These are phyloP conservation scores for Argyrosomus japonicus DNA, from an alignment of 2,113 vertebrate species.

Conservation along the genomic window DNA sequence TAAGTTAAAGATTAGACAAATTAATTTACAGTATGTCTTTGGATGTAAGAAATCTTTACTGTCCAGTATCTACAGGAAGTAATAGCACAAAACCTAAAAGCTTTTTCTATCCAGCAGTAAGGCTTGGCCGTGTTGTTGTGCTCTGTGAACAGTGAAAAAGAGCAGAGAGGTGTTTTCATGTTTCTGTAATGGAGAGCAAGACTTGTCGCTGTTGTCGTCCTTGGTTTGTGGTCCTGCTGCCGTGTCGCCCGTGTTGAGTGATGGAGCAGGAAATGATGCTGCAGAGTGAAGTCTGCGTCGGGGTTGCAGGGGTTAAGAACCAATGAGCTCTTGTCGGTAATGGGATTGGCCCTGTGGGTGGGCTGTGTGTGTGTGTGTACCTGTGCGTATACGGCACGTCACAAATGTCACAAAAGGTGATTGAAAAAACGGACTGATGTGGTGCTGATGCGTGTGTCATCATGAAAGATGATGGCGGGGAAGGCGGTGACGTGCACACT, in stretches of 20 bases:
- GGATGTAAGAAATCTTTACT: not conserved
- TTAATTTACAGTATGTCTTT: not conserved
- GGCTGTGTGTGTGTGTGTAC: not conserved
- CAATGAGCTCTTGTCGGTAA: slow-evolving; percentile 56
- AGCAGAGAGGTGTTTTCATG: not conserved
- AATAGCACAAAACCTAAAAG: not conserved
- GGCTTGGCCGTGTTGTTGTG: not conserved
- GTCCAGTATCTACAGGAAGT: not conserved
- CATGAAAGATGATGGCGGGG: slow-evolving; percentile 43
- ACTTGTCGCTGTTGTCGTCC: slow-evolving; percentile 6
- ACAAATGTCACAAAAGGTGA: slow-evolving; percentile 44
- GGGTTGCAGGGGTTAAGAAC: slow-evolving; percentile 45
- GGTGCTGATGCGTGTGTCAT: not conserved
- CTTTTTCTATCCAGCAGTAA: not conserved
- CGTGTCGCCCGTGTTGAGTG: slow-evolving; percentile 16
- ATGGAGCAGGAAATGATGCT: slow-evolving; percentile 44
- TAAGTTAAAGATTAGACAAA: not conserved
- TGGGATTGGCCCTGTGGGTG: slow-evolving; percentile 32
- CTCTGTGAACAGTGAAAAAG: not conserved
- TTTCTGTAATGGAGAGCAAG: slow-evolving; percentile 28
- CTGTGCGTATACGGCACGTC: not conserved
- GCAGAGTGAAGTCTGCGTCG: slow-evolving; percentile 7
- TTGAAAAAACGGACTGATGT: slow-evolving; percentile 36
- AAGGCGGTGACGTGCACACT: slow-evolving; percentile 19
- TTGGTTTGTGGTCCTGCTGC: slow-evolving; percentile 32